These are phyloP conservation scores for Agelas oroides DNA, from an alignment of 37 sponge, comb jelly and placozoan species.

Conservation along the genomic window DNA sequence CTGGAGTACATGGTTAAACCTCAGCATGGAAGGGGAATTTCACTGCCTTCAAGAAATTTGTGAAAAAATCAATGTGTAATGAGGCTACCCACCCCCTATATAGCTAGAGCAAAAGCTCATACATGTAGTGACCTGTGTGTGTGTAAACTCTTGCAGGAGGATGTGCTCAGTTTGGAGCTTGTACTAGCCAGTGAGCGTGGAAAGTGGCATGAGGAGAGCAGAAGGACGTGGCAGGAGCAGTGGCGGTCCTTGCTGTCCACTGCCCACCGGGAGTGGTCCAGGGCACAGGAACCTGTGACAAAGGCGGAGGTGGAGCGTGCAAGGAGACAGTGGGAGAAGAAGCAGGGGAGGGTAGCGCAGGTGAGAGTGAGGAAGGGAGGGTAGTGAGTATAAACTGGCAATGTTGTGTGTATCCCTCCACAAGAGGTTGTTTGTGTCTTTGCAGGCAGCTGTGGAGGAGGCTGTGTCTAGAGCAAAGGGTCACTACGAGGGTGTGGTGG, in stretches of 20 bases:
- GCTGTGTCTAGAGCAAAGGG: background rate
- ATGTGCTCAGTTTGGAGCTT: background rate
- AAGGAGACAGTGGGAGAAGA: background rate
- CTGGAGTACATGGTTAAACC: too few species aligned
- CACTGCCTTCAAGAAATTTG: too few species aligned
- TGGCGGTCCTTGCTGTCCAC: background rate
- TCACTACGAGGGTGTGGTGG: slow-evolving; percentile 7
- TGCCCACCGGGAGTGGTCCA: slow-evolving; percentile 28
- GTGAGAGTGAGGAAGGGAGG: background rate
- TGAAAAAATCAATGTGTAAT: too few species aligned
- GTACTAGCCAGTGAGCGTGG: slow-evolving; percentile 8
- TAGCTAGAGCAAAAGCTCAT: too few species aligned
- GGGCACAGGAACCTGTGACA: slow-evolving; percentile 1
- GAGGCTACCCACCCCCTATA: too few species aligned
- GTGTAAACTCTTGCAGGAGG: background rate
- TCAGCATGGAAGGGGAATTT: too few species aligned
- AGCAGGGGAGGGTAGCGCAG: background rate
- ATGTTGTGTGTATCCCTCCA: too few species aligned
- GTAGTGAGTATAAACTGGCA: background rate
- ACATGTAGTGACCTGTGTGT: too few species aligned
- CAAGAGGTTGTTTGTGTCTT: too few species aligned
- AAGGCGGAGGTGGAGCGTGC: background rate
- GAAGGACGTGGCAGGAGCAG: slow-evolving; percentile 11
- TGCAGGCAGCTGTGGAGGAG: slow-evolving; percentile 9
- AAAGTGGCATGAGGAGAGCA: background rate